Evolutionary conservation across 2,797 vertebrate species (phyloP), one percentile per base, ranked within the genome.

Genomic region (Falco berigora): DNA sequence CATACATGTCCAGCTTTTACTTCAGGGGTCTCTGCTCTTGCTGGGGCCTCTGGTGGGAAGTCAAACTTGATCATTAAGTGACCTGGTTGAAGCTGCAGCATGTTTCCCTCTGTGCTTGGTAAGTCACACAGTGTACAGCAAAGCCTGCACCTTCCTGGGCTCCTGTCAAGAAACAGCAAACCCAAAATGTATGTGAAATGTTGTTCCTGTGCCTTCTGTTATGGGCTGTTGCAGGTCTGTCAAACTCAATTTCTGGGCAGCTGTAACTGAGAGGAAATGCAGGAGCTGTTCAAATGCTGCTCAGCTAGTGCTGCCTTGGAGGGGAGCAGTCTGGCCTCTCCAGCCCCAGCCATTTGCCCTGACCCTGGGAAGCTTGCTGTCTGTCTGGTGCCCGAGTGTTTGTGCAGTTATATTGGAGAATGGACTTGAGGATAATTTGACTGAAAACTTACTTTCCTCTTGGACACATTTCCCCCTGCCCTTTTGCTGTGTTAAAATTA

Each of bases 351-450:
- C 20, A 5, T 47, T 81, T 67, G 28, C 80, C 49, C 77, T 77
- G 64, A 32, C 49, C 44, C 36, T 34, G 52, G 25, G 34, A 19
- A 50, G 30, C 58, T 62, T 1, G 0, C 15, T 74, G n/a, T 30
- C 62, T 82, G 49, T 13, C 80, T 91, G 53, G 38, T 84, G 50
- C 56, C 69, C 68, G 7, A 22, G 23, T 62, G 55, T 76, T 87
- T 0, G 0, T 76, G 59, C 32, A 30, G 40, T 58, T 53, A 16
- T 0, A 0, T 55, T 2, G 3, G 28, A 53, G 19, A 56, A 64
- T 56, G 22, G 24, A 16, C 8, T 1, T 3, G 50, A 73, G 38
- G 47, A 9, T 69, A 63, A 18, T 72, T 36, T 66, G 42, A 15
- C 68, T 88, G 86, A 49, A 69, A 73, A 66, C n/a, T 64, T 30